Conservation (phyloP, 2,797 vertebrate genomes). For the Poeciliopsis infans region DNA sequence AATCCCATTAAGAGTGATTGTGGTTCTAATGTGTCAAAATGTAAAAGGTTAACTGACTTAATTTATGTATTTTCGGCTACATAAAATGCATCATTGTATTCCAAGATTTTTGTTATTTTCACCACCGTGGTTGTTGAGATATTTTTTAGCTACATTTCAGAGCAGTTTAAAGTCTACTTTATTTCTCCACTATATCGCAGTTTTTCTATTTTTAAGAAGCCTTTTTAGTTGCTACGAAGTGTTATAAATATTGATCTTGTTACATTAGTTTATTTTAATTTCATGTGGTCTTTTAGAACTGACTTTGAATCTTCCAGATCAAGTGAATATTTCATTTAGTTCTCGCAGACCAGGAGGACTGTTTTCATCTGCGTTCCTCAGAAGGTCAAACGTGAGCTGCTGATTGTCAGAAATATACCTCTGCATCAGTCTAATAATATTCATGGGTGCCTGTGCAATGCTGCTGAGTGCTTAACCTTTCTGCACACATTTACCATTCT, state of each 20-base stretch:
- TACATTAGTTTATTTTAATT: constrained; percentile 47
- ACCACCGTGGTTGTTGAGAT: neutral
- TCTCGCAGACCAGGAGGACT: constrained; percentile 53
- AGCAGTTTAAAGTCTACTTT: neutral
- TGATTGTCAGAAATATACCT: constrained; percentile 50
- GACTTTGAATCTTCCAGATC: constrained; percentile 26
- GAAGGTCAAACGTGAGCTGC: constrained; percentile 49
- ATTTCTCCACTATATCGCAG: neutral
- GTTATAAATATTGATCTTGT: constrained; percentile 33
- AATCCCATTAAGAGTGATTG: neutral
- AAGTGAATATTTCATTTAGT: constrained; percentile 48
- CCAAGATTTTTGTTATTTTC: neutral
- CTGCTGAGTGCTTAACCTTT: constrained; percentile 75
- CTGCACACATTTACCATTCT: constrained; percentile 57
- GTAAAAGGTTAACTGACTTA: neutral
- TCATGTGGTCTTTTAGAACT: constrained; percentile 23
- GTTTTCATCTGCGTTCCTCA: constrained; percentile 39
- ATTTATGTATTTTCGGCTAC: neutral
- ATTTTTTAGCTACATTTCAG: neutral
- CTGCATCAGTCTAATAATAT: constrained; percentile 66
- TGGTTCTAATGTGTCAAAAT: neutral
- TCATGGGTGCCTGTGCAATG: constrained; percentile 48
- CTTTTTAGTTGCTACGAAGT: constrained; percentile 20
- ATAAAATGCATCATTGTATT: neutral
- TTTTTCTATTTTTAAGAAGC: neutral